These are phyloP conservation scores for Ridgeia piscesae DNA, from an alignment of 1,140 invertebrate genomes.

Conservation along the genomic window DNA sequence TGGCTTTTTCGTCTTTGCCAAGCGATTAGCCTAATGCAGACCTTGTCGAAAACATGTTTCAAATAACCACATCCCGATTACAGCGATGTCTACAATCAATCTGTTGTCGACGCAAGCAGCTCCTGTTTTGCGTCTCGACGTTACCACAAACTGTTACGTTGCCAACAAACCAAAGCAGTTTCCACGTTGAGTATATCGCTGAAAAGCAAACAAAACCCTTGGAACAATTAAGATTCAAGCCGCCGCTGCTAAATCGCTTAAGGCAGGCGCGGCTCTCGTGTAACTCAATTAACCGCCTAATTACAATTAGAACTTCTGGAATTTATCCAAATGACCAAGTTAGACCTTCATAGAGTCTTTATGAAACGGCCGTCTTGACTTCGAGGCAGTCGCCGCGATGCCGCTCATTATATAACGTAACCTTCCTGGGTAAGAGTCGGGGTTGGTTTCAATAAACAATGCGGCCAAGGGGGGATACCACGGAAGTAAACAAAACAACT, in stretches of 20 bases:
- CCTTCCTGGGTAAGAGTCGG: neutral
- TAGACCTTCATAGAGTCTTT: neutral
- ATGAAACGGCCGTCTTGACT: neutral
- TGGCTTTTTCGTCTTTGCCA: neutral
- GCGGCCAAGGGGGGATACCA: neutral
- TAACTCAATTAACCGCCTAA: neutral
- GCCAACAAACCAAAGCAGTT: neutral
- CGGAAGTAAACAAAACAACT: neutral
- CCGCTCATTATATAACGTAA: neutral
- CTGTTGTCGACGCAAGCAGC: neutral
- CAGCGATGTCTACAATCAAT: neutral
- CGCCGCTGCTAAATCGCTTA: neutral
- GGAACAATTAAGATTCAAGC: neutral
- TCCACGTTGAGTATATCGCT: neutral
- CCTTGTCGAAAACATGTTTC: neutral
- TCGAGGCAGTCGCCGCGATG: neutral
- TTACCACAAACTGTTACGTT: neutral
- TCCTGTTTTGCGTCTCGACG: neutral
- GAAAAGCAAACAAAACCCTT: neutral
- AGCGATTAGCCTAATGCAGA: neutral
- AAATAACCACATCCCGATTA: neutral
- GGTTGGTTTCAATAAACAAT: neutral
- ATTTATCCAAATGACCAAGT: neutral
- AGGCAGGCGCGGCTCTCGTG: neutral
- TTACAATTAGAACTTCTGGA: neutral